A percentile compares a stretch with the other conserved stretches of the same genome.
Conservation (phyloP, 2,797 vertebrate genomes). For the Parauchenoglanis punctatus region DNA sequence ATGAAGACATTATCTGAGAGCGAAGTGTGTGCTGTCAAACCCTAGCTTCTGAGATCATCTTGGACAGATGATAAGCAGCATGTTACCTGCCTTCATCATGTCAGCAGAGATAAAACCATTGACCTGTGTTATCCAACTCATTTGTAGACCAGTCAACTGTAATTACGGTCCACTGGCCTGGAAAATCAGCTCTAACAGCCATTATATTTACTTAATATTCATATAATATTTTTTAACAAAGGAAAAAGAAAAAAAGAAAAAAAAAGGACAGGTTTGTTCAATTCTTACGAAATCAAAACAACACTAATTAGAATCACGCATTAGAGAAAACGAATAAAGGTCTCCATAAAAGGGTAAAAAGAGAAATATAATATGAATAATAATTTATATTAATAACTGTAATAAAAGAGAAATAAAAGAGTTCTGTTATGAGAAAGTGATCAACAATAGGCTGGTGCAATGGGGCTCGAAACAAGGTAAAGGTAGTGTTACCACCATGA, state of each 20-base stretch:
- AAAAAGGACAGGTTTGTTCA: too few relatives aligned
- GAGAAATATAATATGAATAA: not conserved
- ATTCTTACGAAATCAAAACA: not conserved
- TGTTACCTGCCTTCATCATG: conserved; percentile 45
- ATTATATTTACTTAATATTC: too few relatives aligned
- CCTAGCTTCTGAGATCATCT: conserved; percentile 67
- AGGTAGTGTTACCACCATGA: not conserved
- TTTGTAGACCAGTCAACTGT: conserved; percentile 30
- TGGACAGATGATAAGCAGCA: conserved; percentile 58
- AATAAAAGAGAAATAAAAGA: not conserved
- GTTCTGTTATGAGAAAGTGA: not conserved
- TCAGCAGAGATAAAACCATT: conserved; percentile 46
- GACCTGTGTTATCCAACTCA: conserved; percentile 41
- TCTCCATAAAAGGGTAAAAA: not conserved
- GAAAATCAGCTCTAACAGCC: not conserved
- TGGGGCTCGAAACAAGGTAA: not conserved
- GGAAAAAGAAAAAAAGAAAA: too few relatives aligned
- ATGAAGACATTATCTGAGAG: conserved; percentile 36
- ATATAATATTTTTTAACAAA: not conserved
- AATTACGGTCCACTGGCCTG: conserved; percentile 2
- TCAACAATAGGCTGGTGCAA: not conserved
- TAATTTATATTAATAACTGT: not conserved
- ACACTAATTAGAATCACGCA: not conserved
- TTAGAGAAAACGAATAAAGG: not conserved
- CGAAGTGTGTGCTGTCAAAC: conserved; percentile 59